Conservation (phyloP, 2,113 vertebrate genomes). For the Panthera uncia region DNA sequence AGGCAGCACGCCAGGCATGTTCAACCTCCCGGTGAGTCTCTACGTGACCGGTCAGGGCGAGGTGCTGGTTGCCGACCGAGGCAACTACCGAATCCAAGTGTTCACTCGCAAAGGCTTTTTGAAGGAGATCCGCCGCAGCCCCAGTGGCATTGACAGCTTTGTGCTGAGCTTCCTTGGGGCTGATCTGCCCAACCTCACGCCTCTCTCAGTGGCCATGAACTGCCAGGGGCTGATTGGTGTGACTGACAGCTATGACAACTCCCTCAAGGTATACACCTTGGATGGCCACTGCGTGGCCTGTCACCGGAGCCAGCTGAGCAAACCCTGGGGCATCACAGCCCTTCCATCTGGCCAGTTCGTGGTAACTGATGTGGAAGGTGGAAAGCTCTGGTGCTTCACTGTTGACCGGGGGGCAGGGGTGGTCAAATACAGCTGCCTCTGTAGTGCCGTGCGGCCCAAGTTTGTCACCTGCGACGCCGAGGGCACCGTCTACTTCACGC, state of each 20-base stretch:
- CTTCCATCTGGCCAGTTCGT: conserved; percentile 96
- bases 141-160: conserved; percentile 96
- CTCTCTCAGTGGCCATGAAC: conserved; percentile 96
- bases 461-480: conserved; percentile 96
- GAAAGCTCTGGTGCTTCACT: conserved; percentile 96
- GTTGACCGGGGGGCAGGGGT: conserved; percentile 95
- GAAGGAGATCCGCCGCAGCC: conserved; percentile 95
- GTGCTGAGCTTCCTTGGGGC: conserved; percentile 97
- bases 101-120: conserved; percentile 97
- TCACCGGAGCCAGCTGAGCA: conserved; percentile 96
- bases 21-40: conserved; percentile 95
- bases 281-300: conserved; percentile 96
- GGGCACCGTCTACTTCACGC: conserved; percentile 97
- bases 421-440: conserved; percentile 95
- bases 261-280: conserved; percentile 96
- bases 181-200: conserved; percentile 94
- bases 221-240: conserved; percentile 95
- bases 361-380: conserved; percentile 97
- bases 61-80: conserved; percentile 95
- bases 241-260: conserved; percentile 98
- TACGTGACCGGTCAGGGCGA: conserved; percentile 94
- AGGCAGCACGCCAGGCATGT: conserved; percentile 94
- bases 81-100: conserved; percentile 96
- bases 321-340: conserved; percentile 97
- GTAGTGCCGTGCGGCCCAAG: conserved; percentile 95